Evolutionary conservation across 2,888 invertebrate genomes (phyloP), one percentile per base, ranked within the genome.

Genomic region (Serripes groenlandicus): DNA sequence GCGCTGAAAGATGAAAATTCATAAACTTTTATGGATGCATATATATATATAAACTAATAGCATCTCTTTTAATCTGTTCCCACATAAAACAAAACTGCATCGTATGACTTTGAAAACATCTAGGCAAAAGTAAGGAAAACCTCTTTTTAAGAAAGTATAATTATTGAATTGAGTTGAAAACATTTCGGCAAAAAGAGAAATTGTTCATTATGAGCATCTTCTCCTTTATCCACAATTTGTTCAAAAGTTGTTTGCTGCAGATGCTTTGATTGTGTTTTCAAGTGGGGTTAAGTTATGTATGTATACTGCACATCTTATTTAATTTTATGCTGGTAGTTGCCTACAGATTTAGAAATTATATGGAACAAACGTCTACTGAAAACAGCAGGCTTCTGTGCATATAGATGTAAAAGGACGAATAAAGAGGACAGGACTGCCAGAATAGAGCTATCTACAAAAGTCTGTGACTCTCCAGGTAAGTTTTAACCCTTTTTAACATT

Each of bases 341-440:
- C 97, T 4, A 94, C 95, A 0, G 96, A 97, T 80, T 95, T 97
- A 93, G 95, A 95, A 0, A 95, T 98, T 0, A 95, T 96, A 26
- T 99, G 98, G 98, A 98, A 97, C 92, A 95, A 96, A 11, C 96
- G 97, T 81, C 95, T 99, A 90, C 96, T 96, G 72, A 97, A 96
- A 90, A 98, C 98, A 5, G 98, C 98, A 26, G 99, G 97, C 9
- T 96, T 94, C 84, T 96, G 96, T 93, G 95, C 94, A 80, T 96
- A 96, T 89, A 91, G 89, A 78, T 82, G 83, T n/a, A 93, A 93
- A 83, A 92, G 93, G 2, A 83, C 78, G 28, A 79, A 97, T 60
- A 95, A 95, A 7, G 75, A 60, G 7, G 79, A 82, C 30, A 84
- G 92, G 0, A 96, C 96, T 0, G 92, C 92, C 56, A 95, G 95